Percentiles rank a stretch among this genome's conserved stretches.
phyloP scores from a whole-genome alignment of 2,888 invertebrate genomes.

The Horisme vitalbata region DNA sequence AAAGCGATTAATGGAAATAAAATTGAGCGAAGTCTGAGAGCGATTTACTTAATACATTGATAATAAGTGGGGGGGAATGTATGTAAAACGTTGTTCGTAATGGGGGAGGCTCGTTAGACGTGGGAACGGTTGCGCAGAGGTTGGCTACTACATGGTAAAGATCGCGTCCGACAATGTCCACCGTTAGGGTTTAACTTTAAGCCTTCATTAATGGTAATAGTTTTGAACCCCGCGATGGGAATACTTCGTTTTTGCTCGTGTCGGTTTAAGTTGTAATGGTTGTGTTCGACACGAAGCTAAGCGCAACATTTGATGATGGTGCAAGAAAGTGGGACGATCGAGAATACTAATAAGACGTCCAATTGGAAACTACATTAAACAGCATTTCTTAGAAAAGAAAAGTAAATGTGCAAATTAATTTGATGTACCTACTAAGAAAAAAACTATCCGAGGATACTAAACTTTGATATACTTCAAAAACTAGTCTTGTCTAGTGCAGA shows the following conservation, averaged over 20 bases:
- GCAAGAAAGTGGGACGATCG: conserved; percentile 31
- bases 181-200: conserved; percentile 71
- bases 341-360: conserved; percentile 23
- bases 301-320: conserved; percentile 32
- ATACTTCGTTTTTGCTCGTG: conserved; percentile 67
- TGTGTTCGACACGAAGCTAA: conserved; percentile 49
- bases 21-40: conserved; percentile 67
- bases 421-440: neutral
- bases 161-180: conserved; percentile 70
- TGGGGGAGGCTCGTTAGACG: conserved; percentile 79
- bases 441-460: conserved; percentile 2
- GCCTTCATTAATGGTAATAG: conserved; percentile 76
- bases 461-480: conserved; percentile 6
- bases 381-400: neutral
- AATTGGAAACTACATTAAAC: neutral
- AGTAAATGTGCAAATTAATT: neutral
- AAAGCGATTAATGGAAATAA: conserved; percentile 77
- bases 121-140: conserved; percentile 63
- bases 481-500: too few relatives aligned
- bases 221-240: conserved; percentile 65
- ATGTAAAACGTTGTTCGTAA: conserved; percentile 76
- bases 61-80: conserved; percentile 75
- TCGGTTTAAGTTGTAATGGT: conserved; percentile 57
- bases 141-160: conserved; percentile 66
- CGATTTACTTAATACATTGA: conserved; percentile 79